Evolutionary conservation across 2,797 vertebrate species (phyloP).

Genomic region (Dicrostonyx torquatus): DNA sequence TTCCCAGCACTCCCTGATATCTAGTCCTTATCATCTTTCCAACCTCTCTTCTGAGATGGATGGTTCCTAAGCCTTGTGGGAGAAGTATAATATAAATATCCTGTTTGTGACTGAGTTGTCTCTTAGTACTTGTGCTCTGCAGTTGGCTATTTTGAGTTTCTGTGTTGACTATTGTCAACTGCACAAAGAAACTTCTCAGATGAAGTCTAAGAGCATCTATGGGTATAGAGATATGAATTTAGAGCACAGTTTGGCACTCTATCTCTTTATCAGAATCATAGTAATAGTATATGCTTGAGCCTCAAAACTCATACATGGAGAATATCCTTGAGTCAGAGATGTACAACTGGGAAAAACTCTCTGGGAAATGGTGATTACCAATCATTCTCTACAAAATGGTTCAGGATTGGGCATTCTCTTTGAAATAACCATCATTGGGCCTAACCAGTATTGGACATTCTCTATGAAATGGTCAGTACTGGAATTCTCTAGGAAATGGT

Average conservation of each 20-base stretch:
- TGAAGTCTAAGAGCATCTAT: neutral
- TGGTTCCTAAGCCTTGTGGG: neutral
- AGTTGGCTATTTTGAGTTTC: neutral
- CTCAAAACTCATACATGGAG: neutral
- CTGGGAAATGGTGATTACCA: neutral
- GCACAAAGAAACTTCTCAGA: neutral
- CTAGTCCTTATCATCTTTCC: neutral
- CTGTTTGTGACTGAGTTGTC: neutral
- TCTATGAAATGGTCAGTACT: neutral
- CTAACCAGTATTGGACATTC: neutral
- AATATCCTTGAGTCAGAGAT: neutral
- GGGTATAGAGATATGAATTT: neutral
- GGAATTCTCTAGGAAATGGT: neutral
- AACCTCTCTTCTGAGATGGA: too few relatives aligned
- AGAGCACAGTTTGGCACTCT: neutral
- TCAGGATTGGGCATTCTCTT: neutral
- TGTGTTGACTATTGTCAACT: neutral
- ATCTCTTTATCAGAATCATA: neutral
- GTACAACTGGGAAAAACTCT: neutral
- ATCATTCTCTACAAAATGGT: neutral
- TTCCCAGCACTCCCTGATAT: neutral
- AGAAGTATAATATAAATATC: neutral
- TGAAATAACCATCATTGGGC: neutral
- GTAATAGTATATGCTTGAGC: neutral
- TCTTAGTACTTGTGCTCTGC: neutral